A percentile compares a stretch with the other conserved stretches of the same genome.
Conservation (phyloP, 1,140 invertebrate species). For the Hycleus phaleratus region DNA sequence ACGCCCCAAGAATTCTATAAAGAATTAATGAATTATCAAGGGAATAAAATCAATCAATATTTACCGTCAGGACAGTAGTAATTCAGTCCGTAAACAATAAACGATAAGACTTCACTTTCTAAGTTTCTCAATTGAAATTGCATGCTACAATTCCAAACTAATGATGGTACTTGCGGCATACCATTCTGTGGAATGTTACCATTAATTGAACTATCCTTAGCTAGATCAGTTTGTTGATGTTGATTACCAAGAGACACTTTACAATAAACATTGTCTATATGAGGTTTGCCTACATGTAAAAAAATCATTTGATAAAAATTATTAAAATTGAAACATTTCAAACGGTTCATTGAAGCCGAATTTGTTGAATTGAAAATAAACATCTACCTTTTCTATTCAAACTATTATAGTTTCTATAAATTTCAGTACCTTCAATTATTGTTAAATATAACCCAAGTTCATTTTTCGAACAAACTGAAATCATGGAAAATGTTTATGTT, state of each 20-base stretch:
- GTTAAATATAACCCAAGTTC: slow-evolving; percentile 23
- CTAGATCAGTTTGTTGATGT: slow-evolving; percentile 62
- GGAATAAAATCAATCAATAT: slow-evolving; percentile 3
- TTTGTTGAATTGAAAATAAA: not conserved
- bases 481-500: slow-evolving; percentile 28
- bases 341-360: not conserved
- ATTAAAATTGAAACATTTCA: no score
- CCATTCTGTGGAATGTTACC: slow-evolving; percentile 36
- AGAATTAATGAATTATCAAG: not conserved
- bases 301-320: not conserved
- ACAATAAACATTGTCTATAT: slow-evolving; percentile 59
- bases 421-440: slow-evolving; percentile 29
- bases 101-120: slow-evolving; percentile 64
- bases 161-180: slow-evolving; percentile 44
- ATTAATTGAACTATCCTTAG: slow-evolving; percentile 44
- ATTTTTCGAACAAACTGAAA: slow-evolving; percentile 27
- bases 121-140: slow-evolving; percentile 72
- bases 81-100: slow-evolving; percentile 72
- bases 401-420: slow-evolving; percentile 19
- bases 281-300: slow-evolving; percentile 26
- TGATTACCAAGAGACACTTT: slow-evolving; percentile 73
- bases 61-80: slow-evolving; percentile 72
- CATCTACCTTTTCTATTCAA: slow-evolving; percentile 27
- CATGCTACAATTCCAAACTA: slow-evolving; percentile 75
- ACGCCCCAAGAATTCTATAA: slow-evolving; percentile 65